Evolutionary conservation across 2,888 invertebrate genomes (phyloP), one percentile per base, ranked within the genome.

Genomic region (Luperina testacea): DNA sequence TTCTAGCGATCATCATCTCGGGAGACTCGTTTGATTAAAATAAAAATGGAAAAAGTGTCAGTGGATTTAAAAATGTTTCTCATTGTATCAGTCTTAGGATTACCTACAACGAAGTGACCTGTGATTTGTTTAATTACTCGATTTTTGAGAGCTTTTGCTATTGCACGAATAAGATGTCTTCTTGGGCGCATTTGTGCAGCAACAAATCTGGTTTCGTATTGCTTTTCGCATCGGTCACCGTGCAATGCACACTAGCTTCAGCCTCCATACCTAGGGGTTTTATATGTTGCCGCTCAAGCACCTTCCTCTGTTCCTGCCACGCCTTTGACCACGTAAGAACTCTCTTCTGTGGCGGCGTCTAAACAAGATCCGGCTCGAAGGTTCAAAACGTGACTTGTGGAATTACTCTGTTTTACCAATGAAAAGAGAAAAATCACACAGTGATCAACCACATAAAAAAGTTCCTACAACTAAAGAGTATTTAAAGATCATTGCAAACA

Each of bases 1-100:
- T 67, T 57, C 27, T 70, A 61, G 32, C 59, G 38, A 73, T 11
- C 38, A 77, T 38, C 57, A 38, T n/a, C 61, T 42, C 53, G 0
- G 20, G 57, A 17, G 69, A 68, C 68, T 32, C 70, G 53, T 77
- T 78, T 73, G 20, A 71, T 74, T 76, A 75, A 79, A 81, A 77
- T 59, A 61, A 72, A 85, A 75, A 78, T 69, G 48, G 24, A 59
- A 63, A 77, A 69, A 59, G 3, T 17, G 8, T 63, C 32, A 3
- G 17, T 15, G 2, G 8, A 27, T 27, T 61, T 17, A 7, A 61
- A 27, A 61, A 17, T 17, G 2, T 15, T 15, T 27, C 27, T 15
- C 27, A 61, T 15, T 61, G 6, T n/a, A 61, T 61, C 7, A 27
- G 20, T 64, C 20, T 20, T 20, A 20, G 4, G 9, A 64, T 64